phyloP scores from a whole-genome alignment of 2,888 invertebrate genomes.

The Gibbula magus region DNA sequence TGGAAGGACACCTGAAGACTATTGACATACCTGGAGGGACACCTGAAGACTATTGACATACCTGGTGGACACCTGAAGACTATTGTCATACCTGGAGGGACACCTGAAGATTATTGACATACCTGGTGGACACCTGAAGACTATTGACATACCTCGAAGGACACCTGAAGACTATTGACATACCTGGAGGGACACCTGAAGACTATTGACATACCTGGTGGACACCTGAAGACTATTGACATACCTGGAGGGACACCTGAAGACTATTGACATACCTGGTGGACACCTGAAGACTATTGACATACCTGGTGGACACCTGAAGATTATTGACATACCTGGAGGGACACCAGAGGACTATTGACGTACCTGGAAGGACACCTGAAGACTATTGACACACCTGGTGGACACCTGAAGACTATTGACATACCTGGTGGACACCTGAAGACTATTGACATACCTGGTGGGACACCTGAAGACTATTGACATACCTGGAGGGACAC shows the following conservation, averaged over 20 bases:
- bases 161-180: conserved; percentile 48
- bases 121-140: too few species aligned
- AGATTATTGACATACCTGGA: conserved; percentile 58
- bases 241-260: conserved; percentile 68
- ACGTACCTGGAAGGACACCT: too few species aligned
- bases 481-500: conserved; percentile 66
- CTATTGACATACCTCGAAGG: conserved; percentile 63
- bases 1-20: conserved; percentile 63
- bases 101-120: conserved; percentile 58
- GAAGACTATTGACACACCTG: conserved; percentile 56
- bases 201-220: too few species aligned
- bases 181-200: conserved; percentile 69
- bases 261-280: conserved; percentile 62
- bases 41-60: too few species aligned
- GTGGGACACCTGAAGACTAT: conserved; percentile 57
- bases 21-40: conserved; percentile 64
- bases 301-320: too few species aligned
- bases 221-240: background rate
- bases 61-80: too few species aligned
- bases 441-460: conserved; percentile 56
- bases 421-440: too few species aligned
- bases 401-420: conserved; percentile 61
- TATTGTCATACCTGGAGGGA: conserved; percentile 65
- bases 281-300: conserved; percentile 60
- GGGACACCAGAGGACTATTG: conserved; percentile 69